Base-by-base conservation (phyloP, 2,888 invertebrate species). In the Gnatocerus cornutus region DNA sequence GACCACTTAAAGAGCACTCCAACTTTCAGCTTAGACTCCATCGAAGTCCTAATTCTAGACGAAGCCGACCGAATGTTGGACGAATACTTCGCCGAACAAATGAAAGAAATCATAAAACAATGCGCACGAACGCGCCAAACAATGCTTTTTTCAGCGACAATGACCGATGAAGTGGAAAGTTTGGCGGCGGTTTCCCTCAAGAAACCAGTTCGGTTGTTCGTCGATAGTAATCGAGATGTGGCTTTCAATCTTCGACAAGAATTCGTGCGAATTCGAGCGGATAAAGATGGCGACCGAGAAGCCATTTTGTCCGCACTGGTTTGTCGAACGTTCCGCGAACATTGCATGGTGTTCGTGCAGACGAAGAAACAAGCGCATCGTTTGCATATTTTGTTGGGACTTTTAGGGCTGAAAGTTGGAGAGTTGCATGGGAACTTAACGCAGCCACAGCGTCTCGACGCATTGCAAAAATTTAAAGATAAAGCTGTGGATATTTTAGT, bases 91-190 rank as follows among this genome's bases (percentile, higher is more conserved):
- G 96, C 97, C 0, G 98, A 98, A 76, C 99, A 99, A 85, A 97
- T 99, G 97, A 98, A 97, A 82, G 98, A 99, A 86, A 96, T 99
- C 78, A 95, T 99, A 55, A 91, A 92, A 12, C 93, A 97, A 78
- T 99, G 99, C 84, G 90, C 97, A 0, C 89, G 92, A 66, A 95
- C 93, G 10, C 89, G 98, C 7, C 99, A 99, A 86, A 99, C 98
- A 0, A 94, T 99, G 90, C 86, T 99, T 67, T 99, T 99, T 87
- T 99, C 99, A 0, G 99, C 99, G 33, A 99, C 99, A 9, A 99
- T 99, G 98, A 97, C 97, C n/a, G 98, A 98, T 62, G 92, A 95
- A 85, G 98, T 98, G 0, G 93, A 96, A 84, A 97, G 97, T 84
- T 86, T 99, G 63, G 98, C 97, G 0, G 91, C 96, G 0, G 95